Evolutionary conservation across 2,113 vertebrate genomes (phyloP), one percentile per base, ranked within the genome.

Genomic region (Hyla sarda): DNA sequence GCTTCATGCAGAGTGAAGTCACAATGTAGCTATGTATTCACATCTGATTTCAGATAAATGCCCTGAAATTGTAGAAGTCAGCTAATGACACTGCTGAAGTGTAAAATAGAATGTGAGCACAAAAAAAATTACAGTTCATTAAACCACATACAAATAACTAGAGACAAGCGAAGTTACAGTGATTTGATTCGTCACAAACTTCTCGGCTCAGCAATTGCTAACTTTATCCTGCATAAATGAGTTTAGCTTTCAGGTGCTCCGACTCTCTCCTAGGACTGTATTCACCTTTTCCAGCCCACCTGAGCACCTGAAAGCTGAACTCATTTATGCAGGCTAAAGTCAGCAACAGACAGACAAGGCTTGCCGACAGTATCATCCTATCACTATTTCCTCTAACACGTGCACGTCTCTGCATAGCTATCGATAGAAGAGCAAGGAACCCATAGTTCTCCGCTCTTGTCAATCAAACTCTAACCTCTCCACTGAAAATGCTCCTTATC

Each of bases 401-500:
- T 28, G 34, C 12, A 56, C 12, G 52, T 60, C 48, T 76, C 25
- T 76, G 71, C 69, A 32, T 54, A 30, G 76, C 41, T 86, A 80
- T 72, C 62, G 72, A 52, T 25, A 83, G 34, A 30, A 56, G 30
- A 48, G 32, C 37, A 80, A 71, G 74, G 84, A 69, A 48, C 34
- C 60, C 65, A 79, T 41, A 56, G 47, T 58, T 58, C 67, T 86
- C 23, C 21, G 41, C 52, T 86, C 50, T 34, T 65, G 56, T 73
- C 50, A 54, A 60, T 86, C 84, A 86, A 74, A 48, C 65, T 14
- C 54, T 25, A 28, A n/a, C 25, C 75, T 86, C 77, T 73, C 50
- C 16, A 86, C 75, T 71, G 32, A 79, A 75, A 71, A 25, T 86
- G 62, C 67, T 71, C 34, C 84, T 86, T 86, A 86, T 86, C 84